phyloP scores from a whole-genome alignment of 2,888 invertebrate species.

The Oscheius onirici region DNA sequence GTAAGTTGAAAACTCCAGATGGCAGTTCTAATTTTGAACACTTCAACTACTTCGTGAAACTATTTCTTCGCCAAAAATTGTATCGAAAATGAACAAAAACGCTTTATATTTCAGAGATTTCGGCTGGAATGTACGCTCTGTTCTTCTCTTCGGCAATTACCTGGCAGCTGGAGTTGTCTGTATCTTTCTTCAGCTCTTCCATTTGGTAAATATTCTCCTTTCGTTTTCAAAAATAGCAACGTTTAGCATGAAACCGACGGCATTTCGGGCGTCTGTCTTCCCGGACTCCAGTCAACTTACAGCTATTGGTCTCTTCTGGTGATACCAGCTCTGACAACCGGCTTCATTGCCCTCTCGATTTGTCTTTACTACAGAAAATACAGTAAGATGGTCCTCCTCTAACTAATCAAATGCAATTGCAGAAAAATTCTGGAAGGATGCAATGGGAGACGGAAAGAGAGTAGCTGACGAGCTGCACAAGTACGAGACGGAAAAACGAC shows the following conservation, averaged over 20 bases:
- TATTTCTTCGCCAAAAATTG: too few species aligned
- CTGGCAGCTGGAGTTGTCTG: neutral
- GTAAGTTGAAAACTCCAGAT: neutral
- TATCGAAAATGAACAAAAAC: too few species aligned
- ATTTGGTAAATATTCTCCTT: neutral
- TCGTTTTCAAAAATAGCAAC: neutral
- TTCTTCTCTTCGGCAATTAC: neutral
- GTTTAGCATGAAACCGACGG: conserved; percentile 24
- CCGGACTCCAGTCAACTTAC: neutral
- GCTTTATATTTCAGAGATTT: neutral
- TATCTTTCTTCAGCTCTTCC: conserved; percentile 1
- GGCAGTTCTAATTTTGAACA: neutral
- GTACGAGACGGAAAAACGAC: too few species aligned
- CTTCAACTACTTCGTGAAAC: too few species aligned
- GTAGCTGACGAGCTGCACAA: too few species aligned
- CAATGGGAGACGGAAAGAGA: too few species aligned
- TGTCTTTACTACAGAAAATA: neutral
- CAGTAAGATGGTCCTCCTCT: too few species aligned
- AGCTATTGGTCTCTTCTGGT: neutral
- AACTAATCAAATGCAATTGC: too few species aligned
- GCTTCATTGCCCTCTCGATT: neutral
- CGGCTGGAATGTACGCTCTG: conserved; percentile 6
- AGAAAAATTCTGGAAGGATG: too few species aligned
- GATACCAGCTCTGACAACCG: neutral
- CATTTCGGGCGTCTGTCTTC: conserved; percentile 9